These are phyloP conservation scores for Dryobotodes eremita DNA, from an alignment of 2,888 invertebrate species.

Conservation along the genomic window DNA sequence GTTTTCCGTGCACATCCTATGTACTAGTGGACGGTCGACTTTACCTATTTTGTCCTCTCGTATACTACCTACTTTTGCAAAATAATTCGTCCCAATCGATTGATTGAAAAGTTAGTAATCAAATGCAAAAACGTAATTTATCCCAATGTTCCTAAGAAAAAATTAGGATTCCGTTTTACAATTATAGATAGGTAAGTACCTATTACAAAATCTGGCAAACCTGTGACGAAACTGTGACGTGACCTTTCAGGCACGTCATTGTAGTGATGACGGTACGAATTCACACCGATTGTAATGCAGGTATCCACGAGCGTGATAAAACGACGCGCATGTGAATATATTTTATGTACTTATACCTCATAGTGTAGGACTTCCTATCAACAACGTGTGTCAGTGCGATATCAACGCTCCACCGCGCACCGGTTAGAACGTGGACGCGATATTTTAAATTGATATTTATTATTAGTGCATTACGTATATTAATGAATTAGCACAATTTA, in stretches of 20 bases:
- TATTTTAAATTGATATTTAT: background rate
- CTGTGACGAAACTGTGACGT: background rate
- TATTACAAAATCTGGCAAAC: background rate
- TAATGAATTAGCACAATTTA: background rate
- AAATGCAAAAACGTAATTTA: background rate
- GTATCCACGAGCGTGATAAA: conserved; percentile 18
- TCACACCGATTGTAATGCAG: background rate
- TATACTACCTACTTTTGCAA: background rate
- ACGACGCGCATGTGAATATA: conserved; percentile 17
- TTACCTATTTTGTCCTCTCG: background rate
- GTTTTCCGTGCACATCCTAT: too few relatives aligned
- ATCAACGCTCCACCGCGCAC: background rate
- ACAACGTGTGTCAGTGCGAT: conserved; percentile 29
- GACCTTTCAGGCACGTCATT: conserved; percentile 16
- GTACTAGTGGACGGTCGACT: too few relatives aligned
- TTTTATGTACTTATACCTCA: conserved; percentile 6
- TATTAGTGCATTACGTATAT: background rate
- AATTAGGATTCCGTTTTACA: too few relatives aligned
- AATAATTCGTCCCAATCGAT: background rate
- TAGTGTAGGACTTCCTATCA: conserved; percentile 8
- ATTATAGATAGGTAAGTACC: too few relatives aligned
- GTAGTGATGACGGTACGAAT: conserved; percentile 23
- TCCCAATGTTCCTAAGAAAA: too few relatives aligned
- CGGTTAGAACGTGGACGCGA: conserved; percentile 3
- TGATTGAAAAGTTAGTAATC: background rate